These are phyloP conservation scores for Sesia bembeciformis DNA, from an alignment of 2,888 invertebrate species.

Conservation along the genomic window DNA sequence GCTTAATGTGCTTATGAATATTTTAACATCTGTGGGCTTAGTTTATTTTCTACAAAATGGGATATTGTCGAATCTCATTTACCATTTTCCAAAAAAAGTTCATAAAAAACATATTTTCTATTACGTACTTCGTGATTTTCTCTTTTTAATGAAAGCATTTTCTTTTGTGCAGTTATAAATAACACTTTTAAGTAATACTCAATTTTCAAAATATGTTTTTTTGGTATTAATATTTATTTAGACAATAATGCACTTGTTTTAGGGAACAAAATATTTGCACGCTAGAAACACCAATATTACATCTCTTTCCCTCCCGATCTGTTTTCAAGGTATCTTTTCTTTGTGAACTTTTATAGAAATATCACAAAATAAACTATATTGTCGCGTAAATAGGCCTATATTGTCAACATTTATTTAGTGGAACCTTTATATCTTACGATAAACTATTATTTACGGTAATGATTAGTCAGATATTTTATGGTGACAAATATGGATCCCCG, in stretches of 20 bases:
- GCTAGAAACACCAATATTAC: conserved; percentile 15
- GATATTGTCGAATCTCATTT: too few relatives aligned
- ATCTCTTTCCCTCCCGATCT: conserved; percentile 70
- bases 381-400: conserved; percentile 30
- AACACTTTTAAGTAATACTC: too few relatives aligned
- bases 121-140: too few relatives aligned
- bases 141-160: too few relatives aligned
- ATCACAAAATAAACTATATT: conserved; percentile 28
- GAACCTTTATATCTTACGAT: conserved; percentile 13
- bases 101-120: too few relatives aligned
- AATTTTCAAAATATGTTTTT: too few relatives aligned
- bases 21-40: too few relatives aligned
- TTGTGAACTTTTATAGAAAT: conserved; percentile 36
- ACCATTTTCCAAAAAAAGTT: too few relatives aligned
- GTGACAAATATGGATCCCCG: conserved; percentile 38
- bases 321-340: conserved; percentile 64
- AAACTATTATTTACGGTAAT: conserved; percentile 43
- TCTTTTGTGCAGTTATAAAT: too few relatives aligned
- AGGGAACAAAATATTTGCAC: not conserved
- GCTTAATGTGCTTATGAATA: too few relatives aligned
- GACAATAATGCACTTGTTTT: not conserved
- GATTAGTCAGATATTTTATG: conserved; percentile 57
- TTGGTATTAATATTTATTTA: too few relatives aligned
- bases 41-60: too few relatives aligned
- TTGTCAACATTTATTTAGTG: conserved; percentile 13